These are phyloP conservation scores for Garrulus glandarius DNA, from an alignment of 2,797 vertebrate species.

Conservation along the genomic window DNA sequence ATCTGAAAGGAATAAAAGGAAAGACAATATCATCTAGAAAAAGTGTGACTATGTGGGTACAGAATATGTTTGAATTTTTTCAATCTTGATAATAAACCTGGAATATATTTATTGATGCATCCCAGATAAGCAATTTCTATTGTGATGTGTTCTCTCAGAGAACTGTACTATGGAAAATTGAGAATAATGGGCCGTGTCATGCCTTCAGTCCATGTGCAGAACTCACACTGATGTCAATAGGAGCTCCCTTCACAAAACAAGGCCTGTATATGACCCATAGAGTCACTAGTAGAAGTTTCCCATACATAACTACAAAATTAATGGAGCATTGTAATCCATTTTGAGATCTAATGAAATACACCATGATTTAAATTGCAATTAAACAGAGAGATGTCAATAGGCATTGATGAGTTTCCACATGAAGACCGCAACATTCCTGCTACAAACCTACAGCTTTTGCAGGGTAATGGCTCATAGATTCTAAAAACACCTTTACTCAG, in stretches of 20 bases:
- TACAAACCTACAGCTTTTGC: conserved; percentile 3
- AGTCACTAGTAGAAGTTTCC: conserved; percentile 44
- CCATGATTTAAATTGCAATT: conserved; percentile 62
- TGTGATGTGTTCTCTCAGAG: conserved; percentile 30
- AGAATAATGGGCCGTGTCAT: conserved; percentile 60
- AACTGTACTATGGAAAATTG: conserved; percentile 52
- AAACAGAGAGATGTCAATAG: conserved; percentile 49
- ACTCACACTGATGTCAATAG: conserved; percentile 46
- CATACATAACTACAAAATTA: conserved; percentile 60
- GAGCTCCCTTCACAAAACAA: not conserved
- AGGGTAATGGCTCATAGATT: not conserved
- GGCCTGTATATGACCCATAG: not conserved
- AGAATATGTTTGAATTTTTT: not conserved
- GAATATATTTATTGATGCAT: conserved; percentile 16
- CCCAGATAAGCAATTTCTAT: conserved; percentile 48
- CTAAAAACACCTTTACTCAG: not conserved
- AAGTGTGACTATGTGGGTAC: not conserved
- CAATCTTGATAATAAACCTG: not conserved
- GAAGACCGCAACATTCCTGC: not conserved
- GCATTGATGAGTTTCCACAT: conserved; percentile 29
- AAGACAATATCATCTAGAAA: not conserved
- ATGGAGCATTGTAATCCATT: conserved; percentile 66
- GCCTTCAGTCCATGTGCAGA: conserved; percentile 36
- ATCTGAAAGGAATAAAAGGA: not conserved
- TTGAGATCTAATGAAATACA: conserved; percentile 64